Evolutionary conservation across 2,888 invertebrate genomes (phyloP).

Genomic region (Chrysodeixis includens): DNA sequence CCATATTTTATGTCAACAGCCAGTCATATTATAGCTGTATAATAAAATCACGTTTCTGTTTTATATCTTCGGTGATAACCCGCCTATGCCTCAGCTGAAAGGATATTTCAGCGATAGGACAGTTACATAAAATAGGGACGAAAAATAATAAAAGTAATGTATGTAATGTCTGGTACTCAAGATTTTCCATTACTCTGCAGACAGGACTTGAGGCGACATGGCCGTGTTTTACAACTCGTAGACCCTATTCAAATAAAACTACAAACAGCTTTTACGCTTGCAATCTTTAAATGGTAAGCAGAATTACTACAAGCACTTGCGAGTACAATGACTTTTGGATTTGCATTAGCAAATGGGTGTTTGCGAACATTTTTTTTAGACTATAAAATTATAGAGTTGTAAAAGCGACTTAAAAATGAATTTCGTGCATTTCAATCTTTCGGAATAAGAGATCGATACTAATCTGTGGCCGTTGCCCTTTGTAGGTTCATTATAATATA

Average conservation of each 20-base stretch:
- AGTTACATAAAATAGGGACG: conserved; percentile 46
- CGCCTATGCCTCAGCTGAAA: conserved; percentile 47
- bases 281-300: background rate
- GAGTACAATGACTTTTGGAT: background rate
- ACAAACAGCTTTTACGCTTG: background rate
- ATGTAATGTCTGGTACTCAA: conserved; percentile 34
- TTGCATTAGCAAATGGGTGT: background rate
- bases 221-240: conserved; percentile 13
- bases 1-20: conserved; percentile 29
- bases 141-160: conserved; percentile 50
- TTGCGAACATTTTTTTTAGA: no score
- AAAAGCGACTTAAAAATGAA: no score
- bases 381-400: no score
- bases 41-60: conserved; percentile 48
- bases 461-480: no score
- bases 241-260: conserved; percentile 1
- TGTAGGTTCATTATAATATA: no score
- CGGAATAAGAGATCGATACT: no score
- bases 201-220: conserved; percentile 10
- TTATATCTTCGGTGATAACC: conserved; percentile 44
- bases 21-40: conserved; percentile 36
- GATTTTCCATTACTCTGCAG: conserved; percentile 43
- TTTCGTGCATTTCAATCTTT: no score
- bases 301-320: background rate
- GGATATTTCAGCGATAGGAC: conserved; percentile 50